phyloP scores from a whole-genome alignment of 2,888 invertebrate species.

The Protonemura montana region DNA sequence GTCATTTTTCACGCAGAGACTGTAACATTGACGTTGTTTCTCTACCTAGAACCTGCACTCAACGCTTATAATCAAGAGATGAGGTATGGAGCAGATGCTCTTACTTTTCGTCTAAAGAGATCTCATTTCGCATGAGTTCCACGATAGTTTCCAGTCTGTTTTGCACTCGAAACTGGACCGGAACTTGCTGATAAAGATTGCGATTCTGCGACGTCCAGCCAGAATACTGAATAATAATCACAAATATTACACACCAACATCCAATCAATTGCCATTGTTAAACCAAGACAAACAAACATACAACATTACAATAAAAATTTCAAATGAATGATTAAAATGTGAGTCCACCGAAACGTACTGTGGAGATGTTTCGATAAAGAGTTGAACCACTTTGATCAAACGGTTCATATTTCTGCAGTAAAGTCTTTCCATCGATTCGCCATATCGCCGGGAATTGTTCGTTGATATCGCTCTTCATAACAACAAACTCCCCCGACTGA shows the following conservation, averaged over 20 bases:
- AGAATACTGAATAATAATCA: slow-evolving; percentile 68
- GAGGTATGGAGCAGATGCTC: slow-evolving; percentile 36
- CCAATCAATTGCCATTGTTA: too few relatives aligned
- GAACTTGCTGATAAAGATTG: slow-evolving; percentile 80
- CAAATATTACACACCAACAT: too few relatives aligned
- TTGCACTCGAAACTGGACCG: slow-evolving; percentile 78
- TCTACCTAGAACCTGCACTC: too few relatives aligned
- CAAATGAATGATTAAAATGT: not conserved
- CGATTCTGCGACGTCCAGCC: slow-evolving; percentile 86
- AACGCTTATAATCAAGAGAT: not conserved
- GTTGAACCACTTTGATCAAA: slow-evolving; percentile 77
- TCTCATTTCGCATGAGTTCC: slow-evolving; percentile 77
- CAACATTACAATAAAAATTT: not conserved
- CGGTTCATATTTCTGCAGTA: slow-evolving; percentile 61
- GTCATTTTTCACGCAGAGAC: too few relatives aligned
- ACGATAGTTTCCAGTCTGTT: slow-evolving; percentile 80
- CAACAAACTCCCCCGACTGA: slow-evolving; percentile 89
- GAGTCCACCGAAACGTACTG: slow-evolving; percentile 65
- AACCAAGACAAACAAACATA: too few relatives aligned
- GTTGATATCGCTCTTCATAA: slow-evolving; percentile 80
- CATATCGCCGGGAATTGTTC: slow-evolving; percentile 88
- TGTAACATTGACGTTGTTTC: too few relatives aligned
- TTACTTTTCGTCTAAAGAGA: slow-evolving; percentile 69
- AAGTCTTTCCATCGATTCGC: slow-evolving; percentile 79
- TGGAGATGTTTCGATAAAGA: slow-evolving; percentile 85